Conservation (phyloP, 2,888 invertebrate species). For the Nomada ruficornis region DNA sequence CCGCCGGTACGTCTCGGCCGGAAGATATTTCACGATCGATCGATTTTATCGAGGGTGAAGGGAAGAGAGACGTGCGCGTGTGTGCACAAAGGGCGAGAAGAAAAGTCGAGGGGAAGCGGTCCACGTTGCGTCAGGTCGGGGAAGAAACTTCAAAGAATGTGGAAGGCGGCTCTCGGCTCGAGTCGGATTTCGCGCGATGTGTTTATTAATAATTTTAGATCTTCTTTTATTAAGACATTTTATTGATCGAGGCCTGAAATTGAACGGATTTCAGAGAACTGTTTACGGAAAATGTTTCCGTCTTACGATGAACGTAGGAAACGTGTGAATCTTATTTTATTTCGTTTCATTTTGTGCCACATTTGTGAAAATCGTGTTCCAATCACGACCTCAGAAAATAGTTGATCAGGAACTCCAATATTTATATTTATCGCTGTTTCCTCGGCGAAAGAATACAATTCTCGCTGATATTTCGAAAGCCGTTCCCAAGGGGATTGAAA, state of each 20-base stretch:
- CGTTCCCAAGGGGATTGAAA: background rate
- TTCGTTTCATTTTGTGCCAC: too few relatives aligned
- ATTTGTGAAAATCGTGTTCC: too few relatives aligned
- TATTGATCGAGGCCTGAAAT: too few relatives aligned
- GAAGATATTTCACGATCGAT: conserved; percentile 68
- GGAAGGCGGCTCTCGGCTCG: conserved; percentile 18
- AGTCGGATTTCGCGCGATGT: conserved; percentile 37
- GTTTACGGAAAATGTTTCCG: too few relatives aligned
- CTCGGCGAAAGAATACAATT: background rate
- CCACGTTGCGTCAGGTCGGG: conserved; percentile 60
- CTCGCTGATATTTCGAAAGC: background rate
- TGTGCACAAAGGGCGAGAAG: conserved; percentile 49
- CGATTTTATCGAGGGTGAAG: conserved; percentile 51
- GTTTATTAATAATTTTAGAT: conserved; percentile 30
- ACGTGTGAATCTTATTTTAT: too few relatives aligned
- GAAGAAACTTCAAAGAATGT: conserved; percentile 57
- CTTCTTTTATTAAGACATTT: background rate
- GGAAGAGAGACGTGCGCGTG: background rate
- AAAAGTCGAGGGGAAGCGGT: conserved; percentile 47
- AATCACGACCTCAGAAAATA: too few relatives aligned
- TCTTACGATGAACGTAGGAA: too few relatives aligned
- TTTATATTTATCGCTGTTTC: background rate
- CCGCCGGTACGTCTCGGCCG: conserved; percentile 53
- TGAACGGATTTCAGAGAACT: too few relatives aligned
- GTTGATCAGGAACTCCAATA: too few relatives aligned